Evolutionary conservation across 2,113 vertebrate species (phyloP).

Genomic region (Orientallactaga bullata): DNA sequence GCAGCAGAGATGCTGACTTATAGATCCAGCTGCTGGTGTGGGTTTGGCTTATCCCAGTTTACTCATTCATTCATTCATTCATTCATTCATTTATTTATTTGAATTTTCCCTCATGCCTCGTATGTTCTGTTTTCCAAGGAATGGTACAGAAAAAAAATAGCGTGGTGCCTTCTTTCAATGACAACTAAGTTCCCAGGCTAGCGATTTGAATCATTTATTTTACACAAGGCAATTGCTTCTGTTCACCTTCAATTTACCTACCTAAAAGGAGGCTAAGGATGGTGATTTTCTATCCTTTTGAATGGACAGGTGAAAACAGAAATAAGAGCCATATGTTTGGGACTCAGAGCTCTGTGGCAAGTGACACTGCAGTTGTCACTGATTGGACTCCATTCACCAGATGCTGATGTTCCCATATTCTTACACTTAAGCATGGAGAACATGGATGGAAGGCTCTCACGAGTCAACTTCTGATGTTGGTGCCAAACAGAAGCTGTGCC

Average conservation of each 20-base stretch:
- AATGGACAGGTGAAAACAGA: conserved; percentile 26
- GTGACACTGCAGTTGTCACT: conserved; percentile 54
- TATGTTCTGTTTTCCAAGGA: conserved; percentile 3
- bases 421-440: too few relatives aligned
- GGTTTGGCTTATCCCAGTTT: neutral
- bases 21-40: conserved; percentile 1
- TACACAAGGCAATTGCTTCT: neutral
- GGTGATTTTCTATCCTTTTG: neutral
- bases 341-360: conserved; percentile 48
- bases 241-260: conserved; percentile 50
- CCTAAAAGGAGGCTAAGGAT: conserved; percentile 3
- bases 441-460: too few relatives aligned
- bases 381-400: conserved; percentile 47
- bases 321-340: conserved; percentile 1
- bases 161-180: neutral
- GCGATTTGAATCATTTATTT: conserved; percentile 50
- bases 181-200: neutral
- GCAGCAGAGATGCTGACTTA: neutral
- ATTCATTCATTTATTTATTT: too few relatives aligned
- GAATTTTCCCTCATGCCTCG: neutral
- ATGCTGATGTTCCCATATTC: too few relatives aligned
- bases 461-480: too few relatives aligned
- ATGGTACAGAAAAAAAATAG: neutral
- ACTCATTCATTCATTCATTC: too few relatives aligned
- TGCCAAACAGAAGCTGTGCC: too few relatives aligned